Evolutionary conservation across 2,888 invertebrate species (phyloP).

Genomic region (Melipona beecheii): DNA sequence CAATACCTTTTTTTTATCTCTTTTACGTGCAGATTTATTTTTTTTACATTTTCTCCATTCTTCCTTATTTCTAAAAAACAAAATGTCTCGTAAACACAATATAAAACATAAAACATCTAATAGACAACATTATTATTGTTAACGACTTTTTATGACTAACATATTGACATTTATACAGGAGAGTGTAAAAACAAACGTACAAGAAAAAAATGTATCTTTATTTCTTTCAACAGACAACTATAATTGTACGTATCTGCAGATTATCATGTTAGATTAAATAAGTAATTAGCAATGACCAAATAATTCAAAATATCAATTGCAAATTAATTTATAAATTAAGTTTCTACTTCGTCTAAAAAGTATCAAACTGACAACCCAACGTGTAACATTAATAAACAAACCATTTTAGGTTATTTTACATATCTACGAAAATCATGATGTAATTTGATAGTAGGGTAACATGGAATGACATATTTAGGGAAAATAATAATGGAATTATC

Average conservation of each 20-base stretch:
- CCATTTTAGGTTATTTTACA: conserved; percentile 69
- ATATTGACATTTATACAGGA: not conserved
- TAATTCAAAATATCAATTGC: conserved; percentile 1
- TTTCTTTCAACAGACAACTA: conserved; percentile 4
- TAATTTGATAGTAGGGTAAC: not conserved
- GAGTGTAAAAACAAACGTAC: conserved; percentile 6
- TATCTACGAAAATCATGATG: not conserved
- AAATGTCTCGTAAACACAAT: conserved; percentile 4
- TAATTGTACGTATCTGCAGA: not conserved
- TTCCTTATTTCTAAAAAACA: conserved; percentile 81
- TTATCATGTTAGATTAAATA: not conserved
- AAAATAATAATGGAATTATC: conserved; percentile 2
- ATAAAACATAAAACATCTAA: not conserved
- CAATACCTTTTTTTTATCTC: conserved; percentile 83
- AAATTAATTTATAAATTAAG: not conserved
- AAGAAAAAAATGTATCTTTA: conserved; percentile 12
- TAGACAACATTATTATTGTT: not conserved
- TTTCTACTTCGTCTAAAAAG: conserved; percentile 23
- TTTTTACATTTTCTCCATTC: conserved; percentile 85
- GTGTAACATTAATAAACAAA: conserved; percentile 58
- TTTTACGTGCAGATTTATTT: conserved; percentile 81
- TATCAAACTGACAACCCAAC: conserved; percentile 50
- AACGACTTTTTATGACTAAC: not conserved
- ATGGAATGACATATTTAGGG: conserved; percentile 6
- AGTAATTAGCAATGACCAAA: not conserved